These are phyloP conservation scores for Saccostrea cuccullata DNA, from an alignment of 1,140 invertebrate genomes.

Conservation along the genomic window DNA sequence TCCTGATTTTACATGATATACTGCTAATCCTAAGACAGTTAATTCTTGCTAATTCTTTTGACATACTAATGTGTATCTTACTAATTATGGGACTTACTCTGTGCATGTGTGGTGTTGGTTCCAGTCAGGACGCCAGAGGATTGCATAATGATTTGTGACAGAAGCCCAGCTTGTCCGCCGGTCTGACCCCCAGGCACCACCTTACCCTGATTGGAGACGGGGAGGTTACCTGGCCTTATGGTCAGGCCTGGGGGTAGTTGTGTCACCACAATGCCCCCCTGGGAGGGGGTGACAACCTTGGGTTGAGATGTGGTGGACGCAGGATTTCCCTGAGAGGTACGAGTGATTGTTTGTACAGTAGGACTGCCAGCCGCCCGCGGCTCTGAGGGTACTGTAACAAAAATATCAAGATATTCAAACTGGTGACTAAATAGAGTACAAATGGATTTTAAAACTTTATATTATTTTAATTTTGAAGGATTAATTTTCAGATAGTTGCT, in stretches of 20 bases:
- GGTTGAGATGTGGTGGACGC: slow-evolving; percentile 43
- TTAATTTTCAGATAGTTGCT: too few relatives aligned
- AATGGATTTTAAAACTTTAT: neutral
- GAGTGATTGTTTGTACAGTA: slow-evolving; percentile 17
- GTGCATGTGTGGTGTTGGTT: slow-evolving; percentile 41
- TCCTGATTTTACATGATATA: too few relatives aligned
- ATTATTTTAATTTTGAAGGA: too few relatives aligned
- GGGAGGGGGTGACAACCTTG: slow-evolving; percentile 67
- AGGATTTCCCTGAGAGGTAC: slow-evolving; percentile 22
- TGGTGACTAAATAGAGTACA: neutral
- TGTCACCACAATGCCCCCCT: slow-evolving; percentile 70
- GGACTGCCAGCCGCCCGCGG: slow-evolving; percentile 30
- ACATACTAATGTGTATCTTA: too few relatives aligned
- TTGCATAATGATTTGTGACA: slow-evolving; percentile 70
- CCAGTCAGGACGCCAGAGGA: slow-evolving; percentile 49
- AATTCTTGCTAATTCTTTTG: too few relatives aligned
- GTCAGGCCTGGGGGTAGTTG: slow-evolving; percentile 69
- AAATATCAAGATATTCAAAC: neutral
- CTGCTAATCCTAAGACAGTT: too few relatives aligned
- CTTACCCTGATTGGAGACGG: slow-evolving; percentile 59
- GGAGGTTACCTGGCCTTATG: slow-evolving; percentile 63
- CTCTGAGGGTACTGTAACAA: slow-evolving; percentile 11
- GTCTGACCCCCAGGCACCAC: slow-evolving; percentile 63
- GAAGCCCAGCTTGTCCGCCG: slow-evolving; percentile 64
- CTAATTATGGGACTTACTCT: slow-evolving; percentile 18